Base-by-base conservation (phyloP, 2,888 invertebrate genomes). In the Heliconius sara region DNA sequence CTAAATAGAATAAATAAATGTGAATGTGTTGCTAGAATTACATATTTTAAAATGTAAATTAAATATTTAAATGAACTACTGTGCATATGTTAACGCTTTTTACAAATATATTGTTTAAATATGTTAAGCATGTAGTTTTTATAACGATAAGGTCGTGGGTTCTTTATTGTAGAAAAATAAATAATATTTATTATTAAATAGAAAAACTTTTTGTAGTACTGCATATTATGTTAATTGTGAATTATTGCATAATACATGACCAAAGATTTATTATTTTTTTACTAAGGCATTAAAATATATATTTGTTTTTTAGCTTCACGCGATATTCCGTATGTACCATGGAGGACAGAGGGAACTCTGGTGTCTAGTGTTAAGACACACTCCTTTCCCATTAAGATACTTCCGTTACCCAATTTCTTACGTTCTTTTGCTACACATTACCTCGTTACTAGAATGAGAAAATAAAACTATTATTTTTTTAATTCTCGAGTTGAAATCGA, bases 11-110 rank as follows among this genome's bases (percentile, higher is more conserved):
- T 70, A 43, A 25, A 70, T 70, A 70, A 43, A 70, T 70, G n/a
- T 7, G 43, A 70, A 70, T 70, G 70, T 25, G 70, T 70, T 70
- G 70, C 43, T 43, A 70, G 70, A 70, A 70, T 70, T 70, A 70
- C 43, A 47, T n/a, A 70, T 70, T 70, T 70, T 70, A 43, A 70
- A 43, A 70, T 70, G 43, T 25, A 43, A 70, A 25, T 70, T 70
- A 25, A 70, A 43, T 70, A 70, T 70, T 70, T 70, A 70, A 70
- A 43, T 70, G 19, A 70, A 70, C 43, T 70, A 70, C 43, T 22
- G 43, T 70, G 70, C 43, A 43, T 70, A 43, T 43, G 43, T 43
- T 43, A 25, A 43, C 7, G 70, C 60, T 70, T 68, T 68, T 68
- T 68, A 68, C 25, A 68, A 68, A 68, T 68, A 43, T 68, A 43